These are phyloP conservation scores for Erynnis tages DNA, from an alignment of 2,888 invertebrate genomes.

Conservation along the genomic window DNA sequence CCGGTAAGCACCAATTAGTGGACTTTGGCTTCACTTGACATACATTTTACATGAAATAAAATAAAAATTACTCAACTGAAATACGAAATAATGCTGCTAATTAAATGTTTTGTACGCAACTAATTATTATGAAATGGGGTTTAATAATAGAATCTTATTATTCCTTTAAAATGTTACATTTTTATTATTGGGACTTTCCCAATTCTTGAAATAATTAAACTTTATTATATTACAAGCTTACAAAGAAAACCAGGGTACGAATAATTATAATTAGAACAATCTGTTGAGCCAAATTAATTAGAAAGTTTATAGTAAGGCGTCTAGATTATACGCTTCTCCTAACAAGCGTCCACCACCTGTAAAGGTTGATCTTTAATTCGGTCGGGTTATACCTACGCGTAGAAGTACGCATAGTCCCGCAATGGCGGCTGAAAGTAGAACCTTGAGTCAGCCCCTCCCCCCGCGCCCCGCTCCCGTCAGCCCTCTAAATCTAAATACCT, in stretches of 20 bases:
- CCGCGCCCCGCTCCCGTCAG: slow-evolving; percentile 36
- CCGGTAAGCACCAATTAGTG: slow-evolving; percentile 17
- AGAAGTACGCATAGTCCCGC: slow-evolving; percentile 73
- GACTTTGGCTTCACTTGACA: slow-evolving; percentile 14
- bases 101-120: background rate
- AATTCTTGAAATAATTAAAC: too few relatives aligned
- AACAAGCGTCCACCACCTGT: slow-evolving; percentile 15
- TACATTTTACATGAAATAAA: slow-evolving; percentile 6
- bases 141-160: background rate
- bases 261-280: slow-evolving; percentile 3
- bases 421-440: slow-evolving; percentile 58
- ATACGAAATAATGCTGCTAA: background rate
- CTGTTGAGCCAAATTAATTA: slow-evolving; percentile 12
- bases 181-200: too few relatives aligned
- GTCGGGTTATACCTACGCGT: slow-evolving; percentile 50
- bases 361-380: slow-evolving; percentile 37
- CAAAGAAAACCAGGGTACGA: too few relatives aligned
- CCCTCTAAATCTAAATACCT: slow-evolving; percentile 48
- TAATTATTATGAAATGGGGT: too few relatives aligned
- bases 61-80: background rate
- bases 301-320: slow-evolving; percentile 24
- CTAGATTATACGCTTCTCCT: slow-evolving; percentile 3
- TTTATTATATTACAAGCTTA: too few relatives aligned
- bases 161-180: too few relatives aligned
- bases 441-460: slow-evolving; percentile 51